Evolutionary conservation across 2,113 vertebrate genomes (phyloP), one percentile per base, ranked within the genome.

Genomic region (Austrofundulus limnaeus): DNA sequence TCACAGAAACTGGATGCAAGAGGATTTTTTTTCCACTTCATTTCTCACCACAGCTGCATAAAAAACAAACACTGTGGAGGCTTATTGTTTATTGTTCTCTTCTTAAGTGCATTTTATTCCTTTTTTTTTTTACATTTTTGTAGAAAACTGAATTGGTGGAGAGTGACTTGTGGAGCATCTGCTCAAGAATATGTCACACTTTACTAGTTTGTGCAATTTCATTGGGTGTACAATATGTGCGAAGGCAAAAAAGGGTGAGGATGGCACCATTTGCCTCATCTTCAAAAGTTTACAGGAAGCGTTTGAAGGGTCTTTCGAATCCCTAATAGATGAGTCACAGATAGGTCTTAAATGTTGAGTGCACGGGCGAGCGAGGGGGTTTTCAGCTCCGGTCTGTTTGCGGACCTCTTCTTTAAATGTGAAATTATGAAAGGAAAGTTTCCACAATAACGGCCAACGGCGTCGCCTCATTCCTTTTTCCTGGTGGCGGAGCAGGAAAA

Each of bases 401-500:
- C 66, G 15, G 54, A 61, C 42, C 58, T 58, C 66, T 51, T 55
- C 62, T 16, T 42, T 9, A 23, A 71, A 53, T 61, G 72, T 34
- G 52, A 47, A 57, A 69, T 77, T 57, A 75, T 55, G 39, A 54
- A n/a, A 52, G 67, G 42, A 70, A 60, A 75, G 70, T 66, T 72
- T 77, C 31, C 31, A 34, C 31, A 34, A 34, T 34, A 34, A 34
- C 9, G 10, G 31, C 6, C 9, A 9, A 34, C 31, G 1, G 5
- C 31, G 10, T 34, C 31, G 56, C 61, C 68, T 55, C 50, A 85
- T 88, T 86, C 77, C 80, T 85, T 77, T 75, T 65, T 21, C 38
- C 61, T 48, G 60, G 49, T 16, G 60, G 50, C 48, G 58, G 45
- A 71, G 75, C 75, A 72, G 63, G n/a, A n/a, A n/a, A n/a, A n/a